These are phyloP conservation scores for Eupithecia insigniata DNA, from an alignment of 2,888 invertebrate genomes.

Conservation along the genomic window DNA sequence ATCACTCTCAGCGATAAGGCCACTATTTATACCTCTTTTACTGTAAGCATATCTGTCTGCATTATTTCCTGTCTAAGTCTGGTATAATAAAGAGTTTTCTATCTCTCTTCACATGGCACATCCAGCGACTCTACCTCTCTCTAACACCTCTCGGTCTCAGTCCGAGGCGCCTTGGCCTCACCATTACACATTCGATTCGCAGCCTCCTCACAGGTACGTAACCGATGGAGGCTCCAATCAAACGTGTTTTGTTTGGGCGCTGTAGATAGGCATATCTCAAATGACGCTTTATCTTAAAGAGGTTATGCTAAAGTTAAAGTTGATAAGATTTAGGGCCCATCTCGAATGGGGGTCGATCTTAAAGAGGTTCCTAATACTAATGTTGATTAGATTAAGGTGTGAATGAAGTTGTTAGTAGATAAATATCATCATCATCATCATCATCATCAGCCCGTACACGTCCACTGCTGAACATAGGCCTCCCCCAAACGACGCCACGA, in stretches of 20 bases:
- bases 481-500: too few relatives aligned
- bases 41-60: too few relatives aligned
- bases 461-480: too few relatives aligned
- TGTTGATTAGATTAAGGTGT: constrained; percentile 5
- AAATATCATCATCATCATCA: too few relatives aligned
- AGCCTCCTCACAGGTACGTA: constrained; percentile 24
- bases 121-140: neutral
- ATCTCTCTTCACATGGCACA: constrained; percentile 3
- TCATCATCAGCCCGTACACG: too few relatives aligned
- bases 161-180: neutral
- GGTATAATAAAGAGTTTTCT: too few relatives aligned
- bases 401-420: neutral
- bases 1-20: too few relatives aligned
- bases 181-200: constrained; percentile 38
- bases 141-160: neutral
- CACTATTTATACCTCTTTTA: too few relatives aligned
- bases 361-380: neutral
- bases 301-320: neutral
- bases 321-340: neutral
- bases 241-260: constrained; percentile 17
- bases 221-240: constrained; percentile 5
- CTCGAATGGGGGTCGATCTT: neutral
- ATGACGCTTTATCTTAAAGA: constrained; percentile 11
- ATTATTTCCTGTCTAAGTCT: too few relatives aligned
- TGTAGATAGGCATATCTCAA: constrained; percentile 23